phyloP scores from a whole-genome alignment of 2,888 invertebrate species.

The Homarus gammarus region DNA sequence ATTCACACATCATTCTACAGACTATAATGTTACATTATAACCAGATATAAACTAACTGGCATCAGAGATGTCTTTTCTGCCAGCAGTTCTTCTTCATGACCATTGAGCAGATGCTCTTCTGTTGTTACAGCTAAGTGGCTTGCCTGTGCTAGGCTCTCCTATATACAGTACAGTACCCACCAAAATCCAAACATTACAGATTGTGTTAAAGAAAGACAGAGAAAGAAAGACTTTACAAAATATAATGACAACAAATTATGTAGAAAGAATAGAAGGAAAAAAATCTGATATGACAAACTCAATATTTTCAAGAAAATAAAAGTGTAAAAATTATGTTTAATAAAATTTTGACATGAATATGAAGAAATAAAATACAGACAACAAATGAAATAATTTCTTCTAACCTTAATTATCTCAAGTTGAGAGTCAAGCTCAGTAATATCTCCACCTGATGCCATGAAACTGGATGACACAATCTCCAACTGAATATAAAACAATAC shows the following conservation, averaged over 20 bases:
- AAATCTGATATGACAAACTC: no score
- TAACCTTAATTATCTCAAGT: constrained; percentile 63
- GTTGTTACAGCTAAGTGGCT: constrained; percentile 12
- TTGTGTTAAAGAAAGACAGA: not conserved
- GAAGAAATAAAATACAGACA: not conserved
- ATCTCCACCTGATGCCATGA: constrained; percentile 53
- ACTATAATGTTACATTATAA: no score
- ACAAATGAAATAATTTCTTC: not conserved
- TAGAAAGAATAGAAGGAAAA: not conserved
- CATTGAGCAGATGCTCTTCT: not conserved
- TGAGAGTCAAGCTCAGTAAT: constrained; percentile 48
- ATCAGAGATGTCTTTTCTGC: not conserved
- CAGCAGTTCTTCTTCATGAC: constrained; percentile 16
- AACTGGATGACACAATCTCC: constrained; percentile 40
- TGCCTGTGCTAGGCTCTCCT: constrained; percentile 30
- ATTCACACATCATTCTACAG: no score
- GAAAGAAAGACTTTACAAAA: not conserved
- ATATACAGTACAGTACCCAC: not conserved
- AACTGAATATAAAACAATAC: constrained; percentile 52
- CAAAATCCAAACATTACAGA: not conserved
- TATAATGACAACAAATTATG: not conserved
- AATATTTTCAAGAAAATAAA: no score
- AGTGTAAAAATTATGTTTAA: not conserved
- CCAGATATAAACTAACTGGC: constrained; percentile 49
- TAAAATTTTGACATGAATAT: not conserved